Percentiles rank a stretch among this genome's conserved stretches.
phyloP scores from a whole-genome alignment of 2,888 invertebrate genomes.

The Drosophila robusta region DNA sequence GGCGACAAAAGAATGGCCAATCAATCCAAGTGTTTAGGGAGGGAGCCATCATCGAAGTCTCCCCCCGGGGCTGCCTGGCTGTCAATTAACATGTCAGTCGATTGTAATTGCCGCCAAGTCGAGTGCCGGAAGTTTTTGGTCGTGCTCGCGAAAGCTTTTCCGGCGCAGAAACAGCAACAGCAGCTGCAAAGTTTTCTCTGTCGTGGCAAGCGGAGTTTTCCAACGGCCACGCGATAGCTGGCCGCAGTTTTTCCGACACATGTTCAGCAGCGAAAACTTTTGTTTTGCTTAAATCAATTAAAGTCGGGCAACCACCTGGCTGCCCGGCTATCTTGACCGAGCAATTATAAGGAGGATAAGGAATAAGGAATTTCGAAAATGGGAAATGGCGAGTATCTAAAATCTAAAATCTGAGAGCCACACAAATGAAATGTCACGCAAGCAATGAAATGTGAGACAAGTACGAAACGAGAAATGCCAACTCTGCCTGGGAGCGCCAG shows the following conservation, averaged over 20 bases:
- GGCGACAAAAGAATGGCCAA: conserved; percentile 38
- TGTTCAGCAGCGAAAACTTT: conserved; percentile 25
- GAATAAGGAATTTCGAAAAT: not conserved
- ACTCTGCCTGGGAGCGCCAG: conserved; percentile 53
- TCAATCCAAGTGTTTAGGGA: conserved; percentile 33
- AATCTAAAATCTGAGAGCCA: conserved; percentile 56
- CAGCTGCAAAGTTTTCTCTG: conserved; percentile 24
- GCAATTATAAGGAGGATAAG: conserved; percentile 31
- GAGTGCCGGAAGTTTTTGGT: conserved; percentile 72
- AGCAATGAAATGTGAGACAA: conserved; percentile 74
- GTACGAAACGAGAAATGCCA: conserved; percentile 30
- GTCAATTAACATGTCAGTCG: conserved; percentile 76
- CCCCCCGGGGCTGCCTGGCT: conserved; percentile 14
- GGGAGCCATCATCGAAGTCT: not conserved
- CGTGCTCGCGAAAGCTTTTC: conserved; percentile 58
- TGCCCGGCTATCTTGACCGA: conserved; percentile 31
- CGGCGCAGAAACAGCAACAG: not conserved
- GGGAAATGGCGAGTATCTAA: conserved; percentile 5
- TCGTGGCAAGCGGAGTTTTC: not conserved
- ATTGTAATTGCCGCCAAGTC: conserved; percentile 57
- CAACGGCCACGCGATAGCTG: conserved; percentile 61
- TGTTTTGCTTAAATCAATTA: conserved; percentile 64
- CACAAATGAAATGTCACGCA: conserved; percentile 73
- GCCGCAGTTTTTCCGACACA: conserved; percentile 41
- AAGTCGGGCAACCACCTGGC: conserved; percentile 11